Evolutionary conservation across 2,113 vertebrate species (phyloP), one percentile per base, ranked within the genome.

Genomic region (Saccopteryx bilineata): DNA sequence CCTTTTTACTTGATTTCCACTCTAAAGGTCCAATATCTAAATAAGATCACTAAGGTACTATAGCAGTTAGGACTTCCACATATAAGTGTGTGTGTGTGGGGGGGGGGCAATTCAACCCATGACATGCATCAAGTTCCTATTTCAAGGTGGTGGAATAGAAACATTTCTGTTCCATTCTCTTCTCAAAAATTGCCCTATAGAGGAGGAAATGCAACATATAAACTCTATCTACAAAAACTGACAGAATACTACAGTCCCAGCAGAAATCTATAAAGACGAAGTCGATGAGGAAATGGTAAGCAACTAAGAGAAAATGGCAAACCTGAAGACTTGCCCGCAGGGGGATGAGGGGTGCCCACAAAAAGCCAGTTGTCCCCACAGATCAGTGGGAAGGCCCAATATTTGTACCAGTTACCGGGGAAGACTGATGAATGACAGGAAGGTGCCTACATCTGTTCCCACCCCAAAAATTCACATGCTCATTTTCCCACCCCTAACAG

Each of bases 141-240:
- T 71, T 91, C 21, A 24, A 76, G 24, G 72, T 33, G 12, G 56
- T 88, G 31, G 12, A 60, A 33, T 31, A 75, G 87, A 83, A 33
- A 93, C 74, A n/a, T 52, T 82, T 80, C 46, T 84, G 46, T 4
- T 93, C 50, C 63, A 15, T 26, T 60, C 76, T 66, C 61, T 46
- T 74, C 66, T 93, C 23, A 76, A 79, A 79, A 60, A 17, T 69
- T 79, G 75, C 19, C 9, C 33, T 69, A n/a, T 24, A 80, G 71
- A 80, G 5, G 33, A 95, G 26, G n/a, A 66, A 80, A 71, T 13
- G 28, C 75, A 82, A 83, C 33, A 50, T 69, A 92, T 24, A 87
- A 82, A 61, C 9, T 17, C 23, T 63, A 12, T 39, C 46, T 83
- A 83, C 24, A 63, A 48, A 93, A 74, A 46, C 46, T 48, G 54